Evolutionary conservation across 2,888 invertebrate genomes (phyloP), one percentile per base, ranked within the genome.

Genomic region (Aporophyla lueneburgensis): DNA sequence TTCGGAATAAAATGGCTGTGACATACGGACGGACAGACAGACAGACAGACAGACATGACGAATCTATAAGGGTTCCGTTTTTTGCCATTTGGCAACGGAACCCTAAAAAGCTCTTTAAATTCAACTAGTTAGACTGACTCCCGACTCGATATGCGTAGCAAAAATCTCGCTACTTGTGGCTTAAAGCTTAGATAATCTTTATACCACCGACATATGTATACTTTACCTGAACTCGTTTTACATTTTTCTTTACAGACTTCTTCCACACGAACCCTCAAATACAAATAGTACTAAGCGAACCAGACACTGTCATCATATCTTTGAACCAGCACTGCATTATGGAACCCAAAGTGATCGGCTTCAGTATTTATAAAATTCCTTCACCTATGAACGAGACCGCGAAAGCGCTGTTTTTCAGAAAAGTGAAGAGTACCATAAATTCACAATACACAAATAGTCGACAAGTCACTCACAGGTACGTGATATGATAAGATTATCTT

Each of bases 221-320:
- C 14, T 40, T 49, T 61, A 54, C 10, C 5, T 40, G n/a, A 24
- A 43, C 33, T 59, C 27, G n/a, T 69, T 68, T 49, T 16, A 53
- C 33, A 27, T 58, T 19, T 33, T 40, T 66, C 5, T 33, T 86
- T 90, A 58, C 96, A 97, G 98, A 99, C 92, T 99, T 99, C 59
- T 99, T 99, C 93, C 99, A 99, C 93, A 98, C 99, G 91, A 99
- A 99, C 94, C 99, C 99, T 0, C 99, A 99, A 96, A 96, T 99
- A 59, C 98, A 99, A 89, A 93, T 99, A 66, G 97, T 98, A 65
- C 93, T 99, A 51, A 97, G 97, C 88, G 99, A 99, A 92, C 84
- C 92, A 0, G 94, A 93, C 74, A 93, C 93, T 0, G 97, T 98
- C 1, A 97, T 99, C 21, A 97, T 99, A 70, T 98, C 98, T 0